phyloP scores from a whole-genome alignment of 2,113 vertebrate genomes.

The Spea multiplicata region DNA sequence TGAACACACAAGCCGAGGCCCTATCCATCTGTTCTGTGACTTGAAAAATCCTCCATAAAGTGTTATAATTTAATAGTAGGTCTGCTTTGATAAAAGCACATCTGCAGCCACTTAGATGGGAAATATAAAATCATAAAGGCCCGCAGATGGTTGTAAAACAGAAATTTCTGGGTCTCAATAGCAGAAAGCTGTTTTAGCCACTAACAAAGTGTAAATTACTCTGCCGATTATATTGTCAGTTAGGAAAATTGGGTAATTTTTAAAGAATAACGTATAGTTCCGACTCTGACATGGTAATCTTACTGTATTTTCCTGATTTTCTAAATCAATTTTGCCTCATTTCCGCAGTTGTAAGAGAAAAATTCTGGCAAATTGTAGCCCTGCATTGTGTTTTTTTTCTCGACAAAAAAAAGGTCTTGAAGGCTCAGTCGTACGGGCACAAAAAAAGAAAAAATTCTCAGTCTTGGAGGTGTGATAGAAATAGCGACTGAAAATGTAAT shows the following conservation, averaged over 20 bases:
- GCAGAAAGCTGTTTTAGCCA: constrained; percentile 41
- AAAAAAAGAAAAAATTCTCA: too few species aligned
- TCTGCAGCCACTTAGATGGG: constrained; percentile 50
- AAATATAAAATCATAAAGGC: constrained; percentile 44
- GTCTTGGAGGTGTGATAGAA: too few species aligned
- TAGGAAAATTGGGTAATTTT: constrained; percentile 36
- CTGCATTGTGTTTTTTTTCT: background rate
- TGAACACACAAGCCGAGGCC: constrained; percentile 46
- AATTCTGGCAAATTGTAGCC: background rate
- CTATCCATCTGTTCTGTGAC: constrained; percentile 50
- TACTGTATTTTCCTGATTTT: background rate
- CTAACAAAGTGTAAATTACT: constrained; percentile 44
- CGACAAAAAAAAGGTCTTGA: too few species aligned
- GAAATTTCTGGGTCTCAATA: constrained; percentile 45
- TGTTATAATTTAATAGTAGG: constrained; percentile 49
- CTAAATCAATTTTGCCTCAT: constrained; percentile 4
- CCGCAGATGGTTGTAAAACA: constrained; percentile 49
- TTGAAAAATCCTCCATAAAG: constrained; percentile 47
- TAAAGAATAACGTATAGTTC: constrained; percentile 14
- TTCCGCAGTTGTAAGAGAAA: background rate
- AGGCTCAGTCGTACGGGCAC: too few species aligned
- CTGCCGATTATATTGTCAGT: constrained; percentile 33
- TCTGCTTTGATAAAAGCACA: constrained; percentile 50
- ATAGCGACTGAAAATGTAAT: too few species aligned
- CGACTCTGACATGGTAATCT: background rate